Evolutionary conservation across 2,888 invertebrate genomes (phyloP).

Genomic region (Harpalus rufipes): DNA sequence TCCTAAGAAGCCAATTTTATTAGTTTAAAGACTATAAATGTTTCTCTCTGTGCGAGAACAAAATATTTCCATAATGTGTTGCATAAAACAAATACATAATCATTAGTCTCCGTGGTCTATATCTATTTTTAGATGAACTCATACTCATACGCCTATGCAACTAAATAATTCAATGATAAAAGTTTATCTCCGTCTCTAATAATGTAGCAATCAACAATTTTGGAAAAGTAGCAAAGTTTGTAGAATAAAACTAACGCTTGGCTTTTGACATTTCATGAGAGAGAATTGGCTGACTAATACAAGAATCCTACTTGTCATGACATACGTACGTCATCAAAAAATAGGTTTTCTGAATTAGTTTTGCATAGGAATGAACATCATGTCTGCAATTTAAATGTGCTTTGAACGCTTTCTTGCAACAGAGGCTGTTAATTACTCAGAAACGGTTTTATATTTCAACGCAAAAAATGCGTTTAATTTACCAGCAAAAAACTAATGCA

Average conservation of each 20-base stretch:
- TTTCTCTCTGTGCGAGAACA: too few relatives aligned
- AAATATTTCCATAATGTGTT: too few relatives aligned
- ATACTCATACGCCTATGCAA: background rate
- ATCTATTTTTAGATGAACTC: background rate
- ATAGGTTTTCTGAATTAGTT: conserved; percentile 17
- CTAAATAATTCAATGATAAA: conserved; percentile 1
- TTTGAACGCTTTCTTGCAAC: conserved; percentile 28
- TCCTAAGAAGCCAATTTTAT: too few relatives aligned
- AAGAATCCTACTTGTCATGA: conserved; percentile 25
- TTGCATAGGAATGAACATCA: background rate
- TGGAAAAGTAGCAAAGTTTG: background rate
- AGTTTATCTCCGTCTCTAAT: background rate
- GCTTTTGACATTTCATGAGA: conserved; percentile 27
- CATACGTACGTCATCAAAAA: conserved; percentile 38
- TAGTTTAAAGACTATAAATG: too few relatives aligned
- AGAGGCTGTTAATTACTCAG: conserved; percentile 7
- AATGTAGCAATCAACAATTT: conserved; percentile 3
- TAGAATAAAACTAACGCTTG: conserved; percentile 10
- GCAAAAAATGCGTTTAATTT: background rate
- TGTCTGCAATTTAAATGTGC: conserved; percentile 25
- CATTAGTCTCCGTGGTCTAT: background rate
- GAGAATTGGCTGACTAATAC: conserved; percentile 38
- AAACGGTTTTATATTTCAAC: conserved; percentile 18
- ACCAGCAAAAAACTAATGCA: background rate
- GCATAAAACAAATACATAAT: too few relatives aligned